These are phyloP conservation scores for Drosophila equinoxialis DNA, from an alignment of 1,140 invertebrate species.

Conservation along the genomic window DNA sequence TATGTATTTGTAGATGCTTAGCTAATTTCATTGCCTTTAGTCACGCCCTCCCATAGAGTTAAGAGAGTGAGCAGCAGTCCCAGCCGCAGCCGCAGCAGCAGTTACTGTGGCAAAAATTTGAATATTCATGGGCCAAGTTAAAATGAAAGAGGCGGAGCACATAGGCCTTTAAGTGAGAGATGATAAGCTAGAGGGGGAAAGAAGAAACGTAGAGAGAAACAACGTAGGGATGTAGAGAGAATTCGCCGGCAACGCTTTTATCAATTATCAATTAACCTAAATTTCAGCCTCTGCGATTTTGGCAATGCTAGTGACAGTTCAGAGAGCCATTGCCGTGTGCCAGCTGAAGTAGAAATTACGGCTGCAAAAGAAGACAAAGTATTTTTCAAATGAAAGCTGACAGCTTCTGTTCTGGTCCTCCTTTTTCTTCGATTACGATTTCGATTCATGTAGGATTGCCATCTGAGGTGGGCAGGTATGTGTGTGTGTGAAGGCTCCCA, in stretches of 20 bases:
- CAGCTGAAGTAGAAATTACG: constrained; percentile 57
- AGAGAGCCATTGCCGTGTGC: constrained; percentile 30
- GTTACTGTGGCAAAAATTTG: constrained; percentile 27
- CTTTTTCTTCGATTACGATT: constrained; percentile 1
- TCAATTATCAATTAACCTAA: constrained; percentile 81
- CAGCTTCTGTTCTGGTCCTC: constrained; percentile 27
- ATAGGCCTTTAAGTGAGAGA: neutral
- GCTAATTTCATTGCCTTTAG: constrained; percentile 69
- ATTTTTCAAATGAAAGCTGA: constrained; percentile 63
- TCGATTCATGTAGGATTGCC: constrained; percentile 5
- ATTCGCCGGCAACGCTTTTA: constrained; percentile 54
- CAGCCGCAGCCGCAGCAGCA: constrained; percentile 18
- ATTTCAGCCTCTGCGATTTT: constrained; percentile 73
- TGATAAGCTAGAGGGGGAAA: neutral
- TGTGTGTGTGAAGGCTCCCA: constrained; percentile 28
- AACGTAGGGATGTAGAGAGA: neutral
- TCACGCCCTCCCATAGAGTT: constrained; percentile 9
- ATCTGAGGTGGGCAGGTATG: constrained; percentile 38
- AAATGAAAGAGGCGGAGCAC: constrained; percentile 25
- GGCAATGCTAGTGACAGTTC: constrained; percentile 59
- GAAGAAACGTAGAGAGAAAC: neutral
- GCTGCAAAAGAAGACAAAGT: constrained; percentile 61
- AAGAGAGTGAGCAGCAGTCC: constrained; percentile 41
- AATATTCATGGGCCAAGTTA: constrained; percentile 65
- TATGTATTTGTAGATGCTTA: constrained; percentile 59